Evolutionary conservation across 1,140 invertebrate species (phyloP), one percentile per base, ranked within the genome.

Genomic region (Popillia japonica): DNA sequence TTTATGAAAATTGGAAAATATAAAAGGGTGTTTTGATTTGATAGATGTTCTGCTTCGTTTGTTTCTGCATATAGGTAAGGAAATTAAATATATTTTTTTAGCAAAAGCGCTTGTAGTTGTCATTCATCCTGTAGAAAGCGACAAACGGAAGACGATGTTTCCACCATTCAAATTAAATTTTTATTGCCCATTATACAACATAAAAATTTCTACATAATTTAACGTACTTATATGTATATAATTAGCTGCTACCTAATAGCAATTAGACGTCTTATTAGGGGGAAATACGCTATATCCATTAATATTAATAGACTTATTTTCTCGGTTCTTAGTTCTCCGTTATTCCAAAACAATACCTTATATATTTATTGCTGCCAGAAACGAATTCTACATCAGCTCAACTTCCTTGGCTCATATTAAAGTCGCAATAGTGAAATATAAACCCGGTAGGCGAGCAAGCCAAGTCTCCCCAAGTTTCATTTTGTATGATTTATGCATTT

Each of bases 1-100:
- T 68, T 68, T 68, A 68, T 68, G 61, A 68, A 68, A 68, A 68
- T 68, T 68, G 61, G 22, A 68, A 68, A 68, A 68, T 68, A 22
- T 17, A 68, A 68, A 68, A 27, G 61, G 20, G 61, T 10, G 10
- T 22, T 68, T 34, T 10, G 61, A 68, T 68, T 68, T 68, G 61
- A 68, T 68, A 68, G 27, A 22, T 68, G 61, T 14, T 17, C 44
- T 48, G 0, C 8, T 48, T 17, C n/a, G 44, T 48, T 48, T 48
- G 1, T 7, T 14, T 10, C n/a, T n/a, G n/a, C n/a, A n/a, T n/a
- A n/a, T n/a, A n/a, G n/a, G n/a, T 17, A 48, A 2, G n/a, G 44
- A 48, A 3, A 7, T 48, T 34, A 34, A 34, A 34, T 34, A 34
- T 34, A 34, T 1, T 2, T 2, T 34, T 34, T 34, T 34, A 34